These are phyloP conservation scores for Thymelicus acteon DNA, from an alignment of 2,888 invertebrate species.

Conservation along the genomic window DNA sequence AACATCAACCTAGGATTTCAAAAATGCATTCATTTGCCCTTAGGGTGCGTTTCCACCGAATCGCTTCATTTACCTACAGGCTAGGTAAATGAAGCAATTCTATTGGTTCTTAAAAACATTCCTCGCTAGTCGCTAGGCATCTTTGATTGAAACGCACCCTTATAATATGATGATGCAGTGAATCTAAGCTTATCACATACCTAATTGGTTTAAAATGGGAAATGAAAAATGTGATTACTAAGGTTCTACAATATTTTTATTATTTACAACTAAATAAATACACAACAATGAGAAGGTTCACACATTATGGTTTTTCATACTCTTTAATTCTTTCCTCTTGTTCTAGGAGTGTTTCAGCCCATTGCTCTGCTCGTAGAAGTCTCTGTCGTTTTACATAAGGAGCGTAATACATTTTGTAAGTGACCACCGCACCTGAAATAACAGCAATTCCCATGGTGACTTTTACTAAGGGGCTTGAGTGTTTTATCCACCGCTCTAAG, in stretches of 20 bases:
- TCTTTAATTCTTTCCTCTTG: constrained; percentile 58
- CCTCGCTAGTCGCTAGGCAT: too few relatives aligned
- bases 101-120: too few relatives aligned
- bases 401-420: constrained; percentile 57
- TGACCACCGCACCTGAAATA: constrained; percentile 58
- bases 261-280: constrained; percentile 20
- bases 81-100: too few relatives aligned
- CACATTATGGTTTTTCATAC: constrained; percentile 18
- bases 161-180: too few relatives aligned
- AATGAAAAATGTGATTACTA: constrained; percentile 13
- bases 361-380: constrained; percentile 64
- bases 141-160: too few relatives aligned
- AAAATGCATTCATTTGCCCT: too few relatives aligned
- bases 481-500: constrained; percentile 54
- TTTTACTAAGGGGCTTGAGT: constrained; percentile 65
- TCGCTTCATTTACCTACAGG: too few relatives aligned
- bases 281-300: constrained; percentile 1
- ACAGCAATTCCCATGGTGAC: constrained; percentile 69
- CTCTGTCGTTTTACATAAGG: constrained; percentile 59
- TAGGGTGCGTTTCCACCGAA: too few relatives aligned
- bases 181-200: too few relatives aligned
- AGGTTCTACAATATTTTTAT: constrained; percentile 20
- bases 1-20: too few relatives aligned
- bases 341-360: constrained; percentile 69
- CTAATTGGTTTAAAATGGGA: neutral